A percentile compares a stretch with the other conserved stretches of the same genome.
phyloP scores from a whole-genome alignment of 2,113 vertebrate species.

The Lonchura striata region DNA sequence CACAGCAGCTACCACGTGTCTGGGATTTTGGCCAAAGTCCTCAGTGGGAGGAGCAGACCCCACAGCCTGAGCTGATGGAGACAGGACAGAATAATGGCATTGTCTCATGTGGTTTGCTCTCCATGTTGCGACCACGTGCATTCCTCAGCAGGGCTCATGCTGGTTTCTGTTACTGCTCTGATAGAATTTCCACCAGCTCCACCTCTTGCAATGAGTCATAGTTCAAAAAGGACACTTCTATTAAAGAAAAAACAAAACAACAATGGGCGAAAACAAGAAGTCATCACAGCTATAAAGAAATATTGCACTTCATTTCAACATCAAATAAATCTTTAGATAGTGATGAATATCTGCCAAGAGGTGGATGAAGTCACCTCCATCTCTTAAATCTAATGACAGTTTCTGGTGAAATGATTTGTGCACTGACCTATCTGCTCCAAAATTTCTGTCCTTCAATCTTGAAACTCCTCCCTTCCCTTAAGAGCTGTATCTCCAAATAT shows the following conservation, averaged over 20 bases:
- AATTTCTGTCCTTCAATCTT: not conserved
- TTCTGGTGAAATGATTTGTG: not conserved
- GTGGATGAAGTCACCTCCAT: not conserved
- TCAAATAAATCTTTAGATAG: not conserved
- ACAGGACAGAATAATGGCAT: not conserved
- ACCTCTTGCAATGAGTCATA: not conserved
- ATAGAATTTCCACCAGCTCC: not conserved
- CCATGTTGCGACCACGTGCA: not conserved
- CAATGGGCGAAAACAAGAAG: not conserved
- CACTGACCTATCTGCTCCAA: not conserved
- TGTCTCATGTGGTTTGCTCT: not conserved
- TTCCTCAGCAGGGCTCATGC: not conserved
- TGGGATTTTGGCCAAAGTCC: not conserved
- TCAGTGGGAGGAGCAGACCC: not conserved
- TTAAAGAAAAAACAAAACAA: not conserved
- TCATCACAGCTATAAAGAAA: not conserved
- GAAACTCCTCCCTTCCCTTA: not conserved
- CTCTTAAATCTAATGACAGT: not conserved
- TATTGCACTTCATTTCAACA: not conserved
- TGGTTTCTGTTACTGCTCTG: not conserved
- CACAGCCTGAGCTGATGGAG: not conserved
- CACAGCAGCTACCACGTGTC: rapidly evolving
- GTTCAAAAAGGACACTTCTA: not conserved
- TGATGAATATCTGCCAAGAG: not conserved
- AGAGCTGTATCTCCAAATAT: not conserved